Evolutionary conservation across 37 sponge, comb jelly and placozoan species (phyloP), one percentile per base, ranked within the genome.

Genomic region (Ianthella basta): DNA sequence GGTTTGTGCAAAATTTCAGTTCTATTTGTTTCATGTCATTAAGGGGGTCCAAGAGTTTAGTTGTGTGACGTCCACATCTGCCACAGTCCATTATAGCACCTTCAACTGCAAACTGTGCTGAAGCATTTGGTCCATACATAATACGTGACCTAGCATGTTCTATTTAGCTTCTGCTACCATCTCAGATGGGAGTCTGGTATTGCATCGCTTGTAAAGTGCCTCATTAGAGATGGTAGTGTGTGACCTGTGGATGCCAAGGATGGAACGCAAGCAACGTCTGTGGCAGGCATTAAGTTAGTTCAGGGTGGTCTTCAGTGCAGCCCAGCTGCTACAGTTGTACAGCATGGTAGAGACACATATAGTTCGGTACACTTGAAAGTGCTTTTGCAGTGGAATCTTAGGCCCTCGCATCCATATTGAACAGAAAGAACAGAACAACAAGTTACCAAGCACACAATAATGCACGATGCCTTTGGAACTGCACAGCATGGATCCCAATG

Each of bases 201-300:
- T 61, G 14, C 64, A 61, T 61, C 64, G 64, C 64, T 61, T 61
- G 64, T 61, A 61, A 27, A 61, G 64, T 61, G 64, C 64, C 64
- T 10, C 64, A 10, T 61, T 61, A 27, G 64, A 61, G 64, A 61
- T 61, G 64, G 64, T 61, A 12, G 10, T 61, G 64, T 61, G 64
- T 61, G 64, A 12, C 64, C 64, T 13, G 29, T 61, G 64, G 14
- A 61, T 61, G 64, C 64, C 64, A 27, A 61, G 64, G 64, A 61
- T 61, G 64, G 64, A 4, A 27, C 29, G 64, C 64, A 61, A 12
- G 29, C 10, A 12, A 61, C 64, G 29, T 61, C 64, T 61, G 64
- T 61, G 64, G 64, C 64, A 61, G 14, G 64, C 64, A 61, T 61
- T 12, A 61, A 61, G 14, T 61, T 61, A 13, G 64, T 61, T 61